A percentile compares a stretch with the other conserved stretches of the same genome.
phyloP scores from a whole-genome alignment of 92 coral and sea anemone genomes.

The Epizoanthus illoricatus region DNA sequence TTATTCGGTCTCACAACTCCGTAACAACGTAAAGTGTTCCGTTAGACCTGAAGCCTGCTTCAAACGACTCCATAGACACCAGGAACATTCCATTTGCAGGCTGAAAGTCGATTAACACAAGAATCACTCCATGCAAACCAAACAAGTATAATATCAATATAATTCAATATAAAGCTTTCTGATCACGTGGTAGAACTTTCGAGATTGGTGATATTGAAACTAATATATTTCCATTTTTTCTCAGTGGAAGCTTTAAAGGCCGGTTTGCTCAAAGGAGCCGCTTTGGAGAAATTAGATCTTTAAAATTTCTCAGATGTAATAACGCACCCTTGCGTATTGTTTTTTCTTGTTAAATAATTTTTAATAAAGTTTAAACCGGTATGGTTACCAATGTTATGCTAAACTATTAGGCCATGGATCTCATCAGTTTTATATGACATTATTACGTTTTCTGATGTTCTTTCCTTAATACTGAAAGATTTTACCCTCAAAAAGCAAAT shows the following conservation, averaged over 20 bases:
- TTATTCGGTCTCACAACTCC: too few relatives aligned
- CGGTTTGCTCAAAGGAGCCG: not conserved
- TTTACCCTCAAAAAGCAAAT: not conserved
- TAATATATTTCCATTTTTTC: not conserved
- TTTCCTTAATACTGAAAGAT: too few relatives aligned
- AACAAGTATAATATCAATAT: too few relatives aligned
- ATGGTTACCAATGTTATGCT: not conserved
- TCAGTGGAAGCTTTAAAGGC: not conserved
- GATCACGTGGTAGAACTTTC: conserved; percentile 24
- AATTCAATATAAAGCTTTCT: not conserved
- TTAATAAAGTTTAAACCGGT: not conserved
- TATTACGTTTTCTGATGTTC: too few relatives aligned
- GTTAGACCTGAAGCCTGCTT: too few relatives aligned
- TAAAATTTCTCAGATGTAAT: not conserved
- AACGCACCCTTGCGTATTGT: not conserved
- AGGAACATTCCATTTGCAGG: too few relatives aligned
- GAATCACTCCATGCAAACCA: too few relatives aligned
- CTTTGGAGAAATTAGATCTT: conserved; percentile 3
- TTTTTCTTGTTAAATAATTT: not conserved
- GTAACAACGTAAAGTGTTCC: too few relatives aligned
- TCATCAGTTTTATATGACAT: too few relatives aligned
- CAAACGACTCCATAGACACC: too few relatives aligned
- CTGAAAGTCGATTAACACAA: too few relatives aligned
- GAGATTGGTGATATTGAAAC: conserved; percentile 10
- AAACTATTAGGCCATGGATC: not conserved